Percentiles rank a stretch among this genome's conserved stretches.
Conservation (phyloP, 2,797 vertebrate species). For the Liparis tanakae region DNA sequence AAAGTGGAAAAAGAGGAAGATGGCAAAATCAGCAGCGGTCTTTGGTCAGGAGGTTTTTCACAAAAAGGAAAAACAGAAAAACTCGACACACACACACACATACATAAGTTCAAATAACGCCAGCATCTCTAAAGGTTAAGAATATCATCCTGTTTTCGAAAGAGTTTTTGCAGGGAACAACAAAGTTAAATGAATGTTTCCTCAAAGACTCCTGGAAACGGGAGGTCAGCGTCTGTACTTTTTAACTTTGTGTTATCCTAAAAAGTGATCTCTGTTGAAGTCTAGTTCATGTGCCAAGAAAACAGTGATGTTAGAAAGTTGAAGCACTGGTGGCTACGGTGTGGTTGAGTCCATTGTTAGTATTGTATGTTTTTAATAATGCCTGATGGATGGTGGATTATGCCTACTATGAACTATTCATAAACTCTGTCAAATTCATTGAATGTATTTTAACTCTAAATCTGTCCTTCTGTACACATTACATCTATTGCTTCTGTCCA, state of each 20-base stretch:
- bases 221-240: conserved; percentile 22
- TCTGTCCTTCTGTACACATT: too few species aligned
- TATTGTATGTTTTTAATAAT: background rate
- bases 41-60: background rate
- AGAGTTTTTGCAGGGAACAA: conserved; percentile 4
- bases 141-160: conserved; percentile 10
- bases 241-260: background rate
- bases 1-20: background rate
- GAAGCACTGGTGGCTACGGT: background rate
- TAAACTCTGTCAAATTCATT: too few species aligned
- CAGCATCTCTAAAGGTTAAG: conserved; percentile 9
- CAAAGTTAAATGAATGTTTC: conserved; percentile 4
- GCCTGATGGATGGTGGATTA: too few species aligned
- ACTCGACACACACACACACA: background rate
- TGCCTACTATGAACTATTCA: too few species aligned
- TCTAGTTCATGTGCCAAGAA: conserved; percentile 4
- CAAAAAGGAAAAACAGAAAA: conserved; percentile 12
- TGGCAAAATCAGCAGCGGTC: background rate
- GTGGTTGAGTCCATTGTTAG: background rate
- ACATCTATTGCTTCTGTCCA: too few species aligned
- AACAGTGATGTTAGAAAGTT: background rate
- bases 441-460: too few species aligned
- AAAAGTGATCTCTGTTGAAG: background rate
- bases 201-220: conserved; percentile 10
- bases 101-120: background rate